A percentile compares a stretch with the other conserved stretches of the same genome.
phyloP scores from a whole-genome alignment of 2,797 vertebrate species.

The Micropoecilia bifurca region DNA sequence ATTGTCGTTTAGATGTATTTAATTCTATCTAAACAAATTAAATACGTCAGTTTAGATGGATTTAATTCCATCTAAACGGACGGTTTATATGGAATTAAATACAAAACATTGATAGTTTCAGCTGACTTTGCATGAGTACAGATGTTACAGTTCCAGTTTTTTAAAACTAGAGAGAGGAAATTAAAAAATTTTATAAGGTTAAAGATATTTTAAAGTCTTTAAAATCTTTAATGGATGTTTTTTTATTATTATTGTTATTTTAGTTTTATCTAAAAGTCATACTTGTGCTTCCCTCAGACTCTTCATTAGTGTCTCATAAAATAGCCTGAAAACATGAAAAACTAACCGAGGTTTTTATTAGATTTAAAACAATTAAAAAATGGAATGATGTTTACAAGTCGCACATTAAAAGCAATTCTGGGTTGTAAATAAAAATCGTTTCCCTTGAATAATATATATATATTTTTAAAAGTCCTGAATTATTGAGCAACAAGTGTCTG shows the following conservation, averaged over 20 bases:
- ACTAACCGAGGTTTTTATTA: not conserved
- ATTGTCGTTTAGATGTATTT: no score
- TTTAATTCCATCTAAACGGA: no score
- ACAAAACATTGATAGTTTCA: not conserved
- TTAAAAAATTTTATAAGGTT: no score
- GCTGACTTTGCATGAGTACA: not conserved
- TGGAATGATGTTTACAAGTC: no score
- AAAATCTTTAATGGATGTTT: not conserved
- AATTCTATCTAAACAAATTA: no score
- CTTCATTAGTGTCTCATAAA: not conserved
- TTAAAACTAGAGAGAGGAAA: no score
- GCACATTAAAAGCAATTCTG: no score
- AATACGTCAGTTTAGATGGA: no score
- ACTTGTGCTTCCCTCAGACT: not conserved
- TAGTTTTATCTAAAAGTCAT: not conserved
- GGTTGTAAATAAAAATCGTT: no score
- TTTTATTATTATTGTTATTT: no score
- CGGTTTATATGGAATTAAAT: no score
- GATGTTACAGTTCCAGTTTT: not conserved
- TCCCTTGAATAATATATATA: not conserved
- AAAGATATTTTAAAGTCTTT: not conserved
- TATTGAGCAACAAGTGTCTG: not conserved
- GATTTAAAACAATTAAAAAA: no score
- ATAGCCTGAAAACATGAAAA: not conserved
- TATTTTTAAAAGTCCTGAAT: not conserved